Conservation (phyloP, 2,888 invertebrate species). For the Nezara viridula region DNA sequence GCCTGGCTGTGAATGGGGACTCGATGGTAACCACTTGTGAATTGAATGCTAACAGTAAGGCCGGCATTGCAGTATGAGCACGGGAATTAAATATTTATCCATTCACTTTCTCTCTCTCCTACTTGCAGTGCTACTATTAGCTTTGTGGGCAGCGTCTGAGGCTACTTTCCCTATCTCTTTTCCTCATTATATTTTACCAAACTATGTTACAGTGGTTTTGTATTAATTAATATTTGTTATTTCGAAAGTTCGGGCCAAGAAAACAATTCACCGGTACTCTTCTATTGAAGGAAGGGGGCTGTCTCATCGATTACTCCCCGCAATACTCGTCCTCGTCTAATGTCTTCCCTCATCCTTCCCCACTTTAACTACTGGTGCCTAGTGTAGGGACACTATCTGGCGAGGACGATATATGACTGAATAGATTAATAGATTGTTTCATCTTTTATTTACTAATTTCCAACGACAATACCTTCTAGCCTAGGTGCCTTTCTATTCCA, state of each 20-base stretch:
- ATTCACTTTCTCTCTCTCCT: conserved; percentile 9
- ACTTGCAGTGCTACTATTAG: conserved; percentile 2
- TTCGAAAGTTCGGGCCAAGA: background rate
- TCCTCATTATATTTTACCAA: background rate
- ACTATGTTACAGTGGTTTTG: background rate
- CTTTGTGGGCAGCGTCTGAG: background rate
- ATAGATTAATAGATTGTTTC: no score
- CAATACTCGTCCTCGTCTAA: no score
- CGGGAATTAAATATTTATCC: conserved; percentile 27
- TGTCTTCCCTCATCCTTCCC: no score
- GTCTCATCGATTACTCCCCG: no score
- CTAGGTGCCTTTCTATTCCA: no score
- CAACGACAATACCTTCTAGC: no score
- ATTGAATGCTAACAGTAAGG: background rate
- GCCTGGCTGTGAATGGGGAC: background rate
- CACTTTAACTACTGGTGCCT: no score
- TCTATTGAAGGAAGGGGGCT: no score
- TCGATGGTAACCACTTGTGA: background rate
- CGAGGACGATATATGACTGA: no score
- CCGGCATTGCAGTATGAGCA: background rate
- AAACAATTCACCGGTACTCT: background rate
- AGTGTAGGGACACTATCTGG: no score
- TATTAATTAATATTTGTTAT: background rate
- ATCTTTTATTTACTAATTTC: no score
- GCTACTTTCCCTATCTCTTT: conserved; percentile 10